Conservation (phyloP, 2,113 vertebrate species). For the Eubucco bourcierii region DNA sequence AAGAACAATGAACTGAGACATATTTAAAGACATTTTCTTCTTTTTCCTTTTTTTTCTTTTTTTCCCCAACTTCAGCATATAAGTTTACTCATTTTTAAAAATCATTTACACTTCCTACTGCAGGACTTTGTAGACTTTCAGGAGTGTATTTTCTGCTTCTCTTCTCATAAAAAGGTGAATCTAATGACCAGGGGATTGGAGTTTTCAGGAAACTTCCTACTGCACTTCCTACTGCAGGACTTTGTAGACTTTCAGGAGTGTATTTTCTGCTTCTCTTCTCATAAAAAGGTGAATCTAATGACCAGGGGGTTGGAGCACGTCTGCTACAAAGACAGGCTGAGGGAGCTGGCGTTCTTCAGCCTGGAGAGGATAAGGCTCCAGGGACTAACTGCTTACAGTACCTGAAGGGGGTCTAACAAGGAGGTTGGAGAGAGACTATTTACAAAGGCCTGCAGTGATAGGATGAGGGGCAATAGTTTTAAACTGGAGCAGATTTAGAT, state of each 20-base stretch:
- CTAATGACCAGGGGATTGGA: not conserved
- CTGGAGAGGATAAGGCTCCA: too few species aligned
- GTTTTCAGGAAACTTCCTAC: too few species aligned
- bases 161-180: not conserved
- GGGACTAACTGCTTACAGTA: too few species aligned
- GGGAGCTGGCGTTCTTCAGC: too few species aligned
- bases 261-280: not conserved
- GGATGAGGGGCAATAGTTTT: too few species aligned
- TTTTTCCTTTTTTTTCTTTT: not conserved
- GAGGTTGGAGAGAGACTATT: too few species aligned
- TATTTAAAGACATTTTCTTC: not conserved
- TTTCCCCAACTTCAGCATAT: not conserved
- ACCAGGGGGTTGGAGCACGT: too few species aligned
- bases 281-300: not conserved
- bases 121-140: not conserved
- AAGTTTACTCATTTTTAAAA: not conserved
- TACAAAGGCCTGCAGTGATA: too few species aligned
- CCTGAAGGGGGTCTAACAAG: too few species aligned
- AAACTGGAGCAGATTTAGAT: too few species aligned
- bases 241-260: not conserved
- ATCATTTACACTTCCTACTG: not conserved
- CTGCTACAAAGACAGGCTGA: too few species aligned
- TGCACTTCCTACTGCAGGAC: not conserved
- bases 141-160: not conserved
- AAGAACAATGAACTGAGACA: not conserved